phyloP scores from a whole-genome alignment of 2,113 vertebrate genomes.

The Pterocles burchelli region DNA sequence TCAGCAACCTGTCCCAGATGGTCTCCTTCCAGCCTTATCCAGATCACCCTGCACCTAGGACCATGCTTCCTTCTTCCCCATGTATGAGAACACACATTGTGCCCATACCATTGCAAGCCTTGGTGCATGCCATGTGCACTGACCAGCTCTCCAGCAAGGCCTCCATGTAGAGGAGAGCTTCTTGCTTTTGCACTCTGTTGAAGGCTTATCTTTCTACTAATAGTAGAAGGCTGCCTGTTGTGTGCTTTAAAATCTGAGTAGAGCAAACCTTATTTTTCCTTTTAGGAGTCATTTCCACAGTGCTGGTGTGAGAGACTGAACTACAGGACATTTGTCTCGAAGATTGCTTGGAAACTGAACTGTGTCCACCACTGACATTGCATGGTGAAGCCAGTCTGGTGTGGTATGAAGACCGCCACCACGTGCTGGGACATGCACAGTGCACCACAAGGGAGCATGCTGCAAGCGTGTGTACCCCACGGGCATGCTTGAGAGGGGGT shows the following conservation, averaged over 20 bases:
- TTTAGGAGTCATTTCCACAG: background rate
- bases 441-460: no score
- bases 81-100: background rate
- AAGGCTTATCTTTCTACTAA: background rate
- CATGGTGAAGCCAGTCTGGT: no score
- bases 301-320: background rate
- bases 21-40: background rate
- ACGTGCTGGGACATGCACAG: no score
- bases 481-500: no score
- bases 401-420: no score
- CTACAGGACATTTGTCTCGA: no score
- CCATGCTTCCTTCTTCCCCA: background rate
- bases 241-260: background rate
- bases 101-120: background rate
- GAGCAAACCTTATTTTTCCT: background rate
- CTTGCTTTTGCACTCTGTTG: background rate
- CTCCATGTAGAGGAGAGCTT: background rate
- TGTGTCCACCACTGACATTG: no score
- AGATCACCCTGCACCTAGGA: background rate
- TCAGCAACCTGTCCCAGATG: background rate
- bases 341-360: no score
- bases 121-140: rapidly evolving
- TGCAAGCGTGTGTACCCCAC: no score
- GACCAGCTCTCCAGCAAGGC: background rate
- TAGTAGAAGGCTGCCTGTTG: background rate